Base-by-base conservation (phyloP, 92 coral and sea anemone species). In the Heteractis magnifica region DNA sequence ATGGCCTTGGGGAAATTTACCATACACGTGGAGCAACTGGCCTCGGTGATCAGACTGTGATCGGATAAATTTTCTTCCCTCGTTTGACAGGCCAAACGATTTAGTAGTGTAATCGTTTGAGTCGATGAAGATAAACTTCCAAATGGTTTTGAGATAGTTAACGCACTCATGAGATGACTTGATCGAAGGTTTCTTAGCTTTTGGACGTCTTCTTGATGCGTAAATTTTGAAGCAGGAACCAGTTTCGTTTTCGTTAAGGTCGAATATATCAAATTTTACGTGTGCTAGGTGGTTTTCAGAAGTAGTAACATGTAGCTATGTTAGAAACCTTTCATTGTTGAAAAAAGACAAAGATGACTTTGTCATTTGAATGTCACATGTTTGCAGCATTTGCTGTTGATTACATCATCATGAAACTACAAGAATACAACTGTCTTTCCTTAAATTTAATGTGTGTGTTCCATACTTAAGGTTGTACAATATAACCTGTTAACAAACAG, bases 361-460 rank as follows among this genome's bases (percentile, higher is more conserved):
- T 68, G 73, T 68, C 73, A 68, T 68, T 68, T 68, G 73, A 68
- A 20, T 8, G 73, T 68, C 73, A 68, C 73, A 68, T 68, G 73
- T 10, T 68, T 23, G 49, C 11, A 68, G 26, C 10, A 68, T 14
- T 18, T 1, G 19, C 20, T 65, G n/a, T 64, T 64, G 71, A 6
- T 64, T 64, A n/a, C 20, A 19, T 8, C 73, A 68, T 26, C 73
- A 68, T 68, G 49, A 68, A 68, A 68, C 58, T 53, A 8, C 58
- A 53, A 34, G 18, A 11, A 12, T 58, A 13, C 59, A 55, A 55
- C 50, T n/a, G 44, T 2, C 44, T 26, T 73, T 34, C 15, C 52
- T 21, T 34, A 34, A 34, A 26, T 26, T 34, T 34, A 0, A 34
- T 34, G 44, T 34, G 44, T 34, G 44, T 34, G 44, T 34, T 34